Base-by-base conservation (phyloP, 2,797 vertebrate genomes). In the Muraenolepis orangiensis region DNA sequence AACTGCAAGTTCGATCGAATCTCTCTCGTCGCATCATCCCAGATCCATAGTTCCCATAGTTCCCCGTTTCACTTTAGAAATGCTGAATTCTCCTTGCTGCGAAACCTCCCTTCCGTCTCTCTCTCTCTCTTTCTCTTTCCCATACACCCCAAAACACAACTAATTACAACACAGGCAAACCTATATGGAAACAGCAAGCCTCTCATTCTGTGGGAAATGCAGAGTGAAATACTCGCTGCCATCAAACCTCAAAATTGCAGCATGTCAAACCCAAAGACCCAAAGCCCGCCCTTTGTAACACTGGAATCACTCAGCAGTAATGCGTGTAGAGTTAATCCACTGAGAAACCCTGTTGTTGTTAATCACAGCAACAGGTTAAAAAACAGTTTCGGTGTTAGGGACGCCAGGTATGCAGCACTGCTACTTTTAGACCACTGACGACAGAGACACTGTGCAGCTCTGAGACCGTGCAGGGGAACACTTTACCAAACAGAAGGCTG, bases 211-310 rank as follows among this genome's bases (percentile, higher is more conserved):
- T 76, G 87, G 86, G 80, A 82, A 79, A 90, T 87, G 87, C 87
- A 87, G 82, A 86, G 81, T 86, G 88, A 89, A 91, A 87, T 77
- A 78, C 88, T 92, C 87, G 86, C 85, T 87, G 87, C 87, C 88
- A 86, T 88, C 82, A 89, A 91, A 91, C 91, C 91, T 92, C 93
- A 91, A 92, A 93, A 94, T 92, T 93, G 89, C 89, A 92, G 86
- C 84, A 78, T 83, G 78, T 83, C 86, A 86, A 87, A 82, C 78
- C 78, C 57, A 64, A n/a, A 81, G 80, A 79, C 69, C 78, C 78
- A 68, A 46, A 80, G 83, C 85, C 71, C 73, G 72, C 82, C 71
- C 76, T 80, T 66, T 78, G 80, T 76, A 86, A 87, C 83, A 87
- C 73, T 75, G 78, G 85, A 82, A 86, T 86, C 82, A 84, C 80